Percentiles rank a stretch among this genome's conserved stretches.
Conservation (phyloP, 2,888 invertebrate species). For the Daptonema setosum region DNA sequence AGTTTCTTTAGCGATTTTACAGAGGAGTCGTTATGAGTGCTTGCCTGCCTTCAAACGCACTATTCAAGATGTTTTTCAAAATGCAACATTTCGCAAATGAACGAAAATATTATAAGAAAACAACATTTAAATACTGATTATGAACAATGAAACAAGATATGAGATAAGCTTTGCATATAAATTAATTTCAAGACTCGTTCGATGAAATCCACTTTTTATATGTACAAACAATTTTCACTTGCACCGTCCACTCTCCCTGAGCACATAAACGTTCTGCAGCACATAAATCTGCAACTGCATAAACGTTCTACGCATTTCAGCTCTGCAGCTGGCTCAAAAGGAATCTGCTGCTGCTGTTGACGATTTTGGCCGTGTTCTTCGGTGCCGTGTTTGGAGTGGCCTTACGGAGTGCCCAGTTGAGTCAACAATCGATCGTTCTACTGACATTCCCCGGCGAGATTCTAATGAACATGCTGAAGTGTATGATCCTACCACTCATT, state of each 20-base stretch:
- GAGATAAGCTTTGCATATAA: neutral
- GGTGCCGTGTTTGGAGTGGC: conserved; percentile 41
- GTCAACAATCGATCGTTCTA: conserved; percentile 35
- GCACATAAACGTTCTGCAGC: neutral
- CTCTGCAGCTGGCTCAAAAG: conserved; percentile 30
- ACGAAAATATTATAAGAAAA: neutral
- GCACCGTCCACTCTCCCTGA: too few relatives aligned
- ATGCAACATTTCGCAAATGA: neutral
- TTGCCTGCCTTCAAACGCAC: too few relatives aligned
- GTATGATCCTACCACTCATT: conserved; percentile 46
- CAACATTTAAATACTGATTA: neutral
- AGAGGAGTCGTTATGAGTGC: too few relatives aligned
- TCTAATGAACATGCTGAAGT: conserved; percentile 45
- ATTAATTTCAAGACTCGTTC: neutral
- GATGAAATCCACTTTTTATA: too few relatives aligned
- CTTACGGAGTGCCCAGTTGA: conserved; percentile 24
- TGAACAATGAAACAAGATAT: neutral
- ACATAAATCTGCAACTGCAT: neutral
- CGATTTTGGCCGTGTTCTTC: conserved; percentile 38
- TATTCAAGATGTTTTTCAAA: too few relatives aligned
- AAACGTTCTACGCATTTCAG: conserved; percentile 10
- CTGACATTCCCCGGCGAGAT: conserved; percentile 46
- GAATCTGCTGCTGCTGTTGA: conserved; percentile 40
- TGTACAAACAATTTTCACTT: too few relatives aligned
- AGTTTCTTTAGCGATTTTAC: too few relatives aligned